Evolutionary conservation across 2,113 vertebrate species (phyloP).

Genomic region (Ibidorhyncha struthersii): DNA sequence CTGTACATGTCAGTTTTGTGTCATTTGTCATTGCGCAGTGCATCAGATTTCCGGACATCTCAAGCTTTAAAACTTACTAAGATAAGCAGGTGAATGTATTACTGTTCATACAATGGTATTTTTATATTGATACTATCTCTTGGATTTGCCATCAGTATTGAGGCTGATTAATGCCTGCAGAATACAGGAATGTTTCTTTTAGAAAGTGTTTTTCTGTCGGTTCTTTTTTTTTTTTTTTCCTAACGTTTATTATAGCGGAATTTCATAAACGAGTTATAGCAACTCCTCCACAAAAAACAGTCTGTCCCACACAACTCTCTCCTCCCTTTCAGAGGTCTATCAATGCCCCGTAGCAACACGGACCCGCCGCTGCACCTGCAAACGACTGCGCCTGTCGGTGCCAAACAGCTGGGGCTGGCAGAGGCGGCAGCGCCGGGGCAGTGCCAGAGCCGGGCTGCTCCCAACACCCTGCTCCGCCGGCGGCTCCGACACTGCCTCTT

Average conservation of each 20-base stretch:
- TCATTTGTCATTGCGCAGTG: not conserved
- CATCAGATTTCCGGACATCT: not conserved
- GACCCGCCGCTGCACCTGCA: not conserved
- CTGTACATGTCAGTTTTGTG: not conserved
- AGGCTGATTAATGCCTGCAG: not conserved
- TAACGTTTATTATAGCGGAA: not conserved
- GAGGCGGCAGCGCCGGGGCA: not conserved
- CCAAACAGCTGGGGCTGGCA: slow-evolving; percentile 47
- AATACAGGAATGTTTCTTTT: not conserved
- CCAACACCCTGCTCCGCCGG: not conserved
- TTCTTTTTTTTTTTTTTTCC: not conserved
- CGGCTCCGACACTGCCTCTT: not conserved
- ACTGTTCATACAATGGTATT: not conserved
- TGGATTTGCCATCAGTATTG: not conserved
- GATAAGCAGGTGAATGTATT: not conserved
- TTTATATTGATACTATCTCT: not conserved
- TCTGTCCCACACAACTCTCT: not conserved
- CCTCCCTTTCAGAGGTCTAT: not conserved
- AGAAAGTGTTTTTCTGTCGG: not conserved
- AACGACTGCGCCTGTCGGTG: not conserved
- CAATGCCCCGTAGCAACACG: not conserved
- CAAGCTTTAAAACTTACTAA: not conserved
- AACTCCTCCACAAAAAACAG: not conserved
- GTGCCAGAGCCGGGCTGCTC: not conserved
- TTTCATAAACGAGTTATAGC: not conserved